These are phyloP conservation scores for Diorhabda elongata DNA, from an alignment of 1,140 invertebrate genomes.

Conservation along the genomic window DNA sequence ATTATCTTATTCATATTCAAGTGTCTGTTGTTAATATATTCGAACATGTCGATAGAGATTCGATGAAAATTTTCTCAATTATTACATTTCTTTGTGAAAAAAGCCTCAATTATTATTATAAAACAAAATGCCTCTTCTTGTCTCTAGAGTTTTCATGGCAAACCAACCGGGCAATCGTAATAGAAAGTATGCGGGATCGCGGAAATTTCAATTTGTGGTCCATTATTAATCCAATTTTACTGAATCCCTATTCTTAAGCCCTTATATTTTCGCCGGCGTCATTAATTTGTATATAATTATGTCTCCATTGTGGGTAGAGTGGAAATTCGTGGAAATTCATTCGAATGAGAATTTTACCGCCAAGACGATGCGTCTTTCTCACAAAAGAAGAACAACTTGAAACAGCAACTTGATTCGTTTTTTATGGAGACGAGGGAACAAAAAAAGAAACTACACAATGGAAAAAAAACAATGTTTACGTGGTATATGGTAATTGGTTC, in stretches of 20 bases:
- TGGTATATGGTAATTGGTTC: background rate
- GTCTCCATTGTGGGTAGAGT: slow-evolving; percentile 13
- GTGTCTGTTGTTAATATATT: too few species aligned
- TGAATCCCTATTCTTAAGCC: slow-evolving; percentile 10
- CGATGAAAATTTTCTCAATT: background rate
- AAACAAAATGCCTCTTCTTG: slow-evolving; percentile 3
- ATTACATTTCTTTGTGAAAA: background rate
- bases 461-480: too few species aligned
- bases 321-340: slow-evolving; percentile 16
- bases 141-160: slow-evolving; percentile 2
- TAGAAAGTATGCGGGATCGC: slow-evolving; percentile 10
- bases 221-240: slow-evolving; percentile 18
- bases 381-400: slow-evolving; percentile 16
- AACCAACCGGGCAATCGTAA: slow-evolving; percentile 13
- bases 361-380: background rate
- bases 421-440: slow-evolving; percentile 5
- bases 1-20: too few species aligned
- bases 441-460: slow-evolving; percentile 3
- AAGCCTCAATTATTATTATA: slow-evolving; percentile 3
- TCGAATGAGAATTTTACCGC: background rate
- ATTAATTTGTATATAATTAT: slow-evolving; percentile 21
- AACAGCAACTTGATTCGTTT: slow-evolving; percentile 7
- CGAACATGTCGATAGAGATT: too few species aligned
- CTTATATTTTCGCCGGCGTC: slow-evolving; percentile 11
- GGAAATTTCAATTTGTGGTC: slow-evolving; percentile 13